A percentile compares a stretch with the other conserved stretches of the same genome.
Evolutionary conservation across 2,888 invertebrate genomes (phyloP).

Genomic region (Drosophila merina): DNA sequence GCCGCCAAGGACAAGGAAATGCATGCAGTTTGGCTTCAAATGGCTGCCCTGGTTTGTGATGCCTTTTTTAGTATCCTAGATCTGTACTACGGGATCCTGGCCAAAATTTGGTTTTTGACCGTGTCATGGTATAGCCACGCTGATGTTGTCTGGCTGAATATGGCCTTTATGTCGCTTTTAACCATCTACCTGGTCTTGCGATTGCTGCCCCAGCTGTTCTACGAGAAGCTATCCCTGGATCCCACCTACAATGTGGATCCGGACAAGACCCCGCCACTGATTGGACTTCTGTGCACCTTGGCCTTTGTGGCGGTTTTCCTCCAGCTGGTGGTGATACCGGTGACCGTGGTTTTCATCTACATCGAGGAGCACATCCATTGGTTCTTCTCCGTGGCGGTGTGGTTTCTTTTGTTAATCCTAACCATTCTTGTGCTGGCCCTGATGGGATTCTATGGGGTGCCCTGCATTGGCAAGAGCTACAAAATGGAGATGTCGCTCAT

Average conservation of each 20-base stretch:
- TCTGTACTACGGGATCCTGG: constrained; percentile 40
- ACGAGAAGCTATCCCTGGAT: constrained; percentile 47
- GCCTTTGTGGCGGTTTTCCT: constrained; percentile 48
- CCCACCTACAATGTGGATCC: constrained; percentile 28
- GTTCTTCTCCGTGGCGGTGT: constrained; percentile 45
- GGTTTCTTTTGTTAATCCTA: constrained; percentile 37
- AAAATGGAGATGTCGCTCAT: constrained; percentile 16
- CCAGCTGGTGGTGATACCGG: constrained; percentile 53
- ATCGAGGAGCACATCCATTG: constrained; percentile 30
- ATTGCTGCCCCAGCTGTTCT: constrained; percentile 46
- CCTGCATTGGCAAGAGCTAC: constrained; percentile 40
- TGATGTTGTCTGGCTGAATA: constrained; percentile 54
- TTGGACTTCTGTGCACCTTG: constrained; percentile 54
- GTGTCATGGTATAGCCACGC: constrained; percentile 36
- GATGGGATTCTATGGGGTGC: constrained; percentile 29
- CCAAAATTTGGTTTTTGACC: constrained; percentile 40
- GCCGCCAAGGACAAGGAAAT: constrained; percentile 36
- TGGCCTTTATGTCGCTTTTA: constrained; percentile 47
- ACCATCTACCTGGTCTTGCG: constrained; percentile 52
- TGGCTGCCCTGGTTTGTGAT: constrained; percentile 40
- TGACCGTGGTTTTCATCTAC: constrained; percentile 45
- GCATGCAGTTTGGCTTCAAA: constrained; percentile 17
- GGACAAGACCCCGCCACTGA: constrained; percentile 38
- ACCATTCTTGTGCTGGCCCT: neutral
- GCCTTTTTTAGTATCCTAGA: constrained; percentile 53